Conservation (phyloP, 2,797 vertebrate species). For the Sylvia borin region DNA sequence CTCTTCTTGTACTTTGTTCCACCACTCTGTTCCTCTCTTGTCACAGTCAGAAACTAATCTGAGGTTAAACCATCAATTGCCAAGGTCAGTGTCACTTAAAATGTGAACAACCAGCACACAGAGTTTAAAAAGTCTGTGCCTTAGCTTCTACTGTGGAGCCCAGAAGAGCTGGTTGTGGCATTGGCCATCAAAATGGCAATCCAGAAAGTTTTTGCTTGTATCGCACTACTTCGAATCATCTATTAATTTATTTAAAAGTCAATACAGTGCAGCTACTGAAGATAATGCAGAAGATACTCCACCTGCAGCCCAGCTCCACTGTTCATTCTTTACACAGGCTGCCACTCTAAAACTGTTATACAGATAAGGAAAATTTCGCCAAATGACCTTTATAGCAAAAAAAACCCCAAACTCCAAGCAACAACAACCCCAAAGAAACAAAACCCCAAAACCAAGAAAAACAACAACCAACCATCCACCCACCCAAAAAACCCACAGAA, state of each 20-base stretch:
- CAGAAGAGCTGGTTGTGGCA: background rate
- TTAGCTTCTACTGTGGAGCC: background rate
- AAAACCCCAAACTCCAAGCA: background rate
- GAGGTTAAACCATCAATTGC: background rate
- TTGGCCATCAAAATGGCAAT: background rate
- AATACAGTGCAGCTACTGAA: background rate
- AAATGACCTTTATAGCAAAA: background rate
- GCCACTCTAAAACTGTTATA: background rate
- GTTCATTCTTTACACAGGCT: background rate
- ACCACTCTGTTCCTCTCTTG: background rate
- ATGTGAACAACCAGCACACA: background rate
- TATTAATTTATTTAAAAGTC: background rate
- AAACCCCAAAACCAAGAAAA: background rate
- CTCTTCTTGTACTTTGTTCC: background rate
- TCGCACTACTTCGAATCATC: background rate
- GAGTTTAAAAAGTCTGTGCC: background rate
- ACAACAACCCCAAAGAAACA: background rate
- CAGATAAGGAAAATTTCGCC: background rate
- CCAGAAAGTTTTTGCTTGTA: background rate
- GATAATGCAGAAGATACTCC: background rate
- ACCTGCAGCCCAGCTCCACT: background rate
- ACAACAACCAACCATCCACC: background rate
- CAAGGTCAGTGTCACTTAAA: background rate
- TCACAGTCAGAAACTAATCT: background rate
- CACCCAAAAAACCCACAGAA: background rate